Conservation (phyloP, 2,113 vertebrate species). For the Tachycineta bicolor region DNA sequence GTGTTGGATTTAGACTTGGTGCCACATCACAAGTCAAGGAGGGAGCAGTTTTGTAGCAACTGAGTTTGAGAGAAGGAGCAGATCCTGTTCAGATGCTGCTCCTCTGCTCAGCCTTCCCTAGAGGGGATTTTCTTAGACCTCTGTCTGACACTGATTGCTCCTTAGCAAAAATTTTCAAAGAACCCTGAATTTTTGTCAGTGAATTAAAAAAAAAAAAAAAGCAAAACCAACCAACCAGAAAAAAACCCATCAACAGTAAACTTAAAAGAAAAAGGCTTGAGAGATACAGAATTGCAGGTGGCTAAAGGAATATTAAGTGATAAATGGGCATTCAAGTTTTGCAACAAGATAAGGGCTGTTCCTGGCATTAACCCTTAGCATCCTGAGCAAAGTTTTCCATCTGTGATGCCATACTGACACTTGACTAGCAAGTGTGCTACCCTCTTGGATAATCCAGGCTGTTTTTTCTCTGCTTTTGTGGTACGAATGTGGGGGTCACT, state of each 20-base stretch:
- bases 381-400: not conserved
- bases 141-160: not conserved
- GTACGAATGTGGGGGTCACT: not conserved
- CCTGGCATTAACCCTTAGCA: not conserved
- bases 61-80: not conserved
- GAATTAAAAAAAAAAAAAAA: not conserved
- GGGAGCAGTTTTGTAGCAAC: not conserved
- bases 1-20: fast-evolving
- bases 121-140: not conserved
- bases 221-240: not conserved
- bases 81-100: not conserved
- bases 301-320: not conserved
- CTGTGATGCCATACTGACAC: not conserved
- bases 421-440: not conserved
- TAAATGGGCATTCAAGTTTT: not conserved
- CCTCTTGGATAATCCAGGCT: not conserved
- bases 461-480: not conserved
- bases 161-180: not conserved
- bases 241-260: not conserved
- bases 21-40: not conserved
- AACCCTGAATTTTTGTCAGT: not conserved
- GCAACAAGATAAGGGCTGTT: not conserved
- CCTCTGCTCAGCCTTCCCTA: not conserved
- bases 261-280: not conserved
- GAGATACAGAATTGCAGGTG: not conserved